Evolutionary conservation across 2,797 vertebrate species (phyloP), one percentile per base, ranked within the genome.

Genomic region (Cynopterus sphinx): DNA sequence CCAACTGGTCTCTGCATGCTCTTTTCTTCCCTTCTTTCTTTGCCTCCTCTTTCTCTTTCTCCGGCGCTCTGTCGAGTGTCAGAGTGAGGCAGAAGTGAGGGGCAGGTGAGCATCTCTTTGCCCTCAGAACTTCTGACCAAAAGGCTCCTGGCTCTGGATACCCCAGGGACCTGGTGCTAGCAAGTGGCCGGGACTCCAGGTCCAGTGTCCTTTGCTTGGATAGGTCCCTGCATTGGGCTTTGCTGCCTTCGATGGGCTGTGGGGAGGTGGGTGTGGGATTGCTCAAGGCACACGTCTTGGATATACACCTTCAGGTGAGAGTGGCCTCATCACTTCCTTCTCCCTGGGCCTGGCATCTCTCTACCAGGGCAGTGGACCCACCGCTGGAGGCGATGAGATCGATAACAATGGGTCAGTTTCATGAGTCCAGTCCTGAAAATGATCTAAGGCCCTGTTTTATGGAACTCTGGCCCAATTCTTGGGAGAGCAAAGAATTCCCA

Each of bases 1-100:
- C 97, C 97, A 96, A 94, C 2, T 19, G 97, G 98, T 97, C 96
- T 92, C 91, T 95, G 97, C 96, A 94, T 96, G 96, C 96, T 97
- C 94, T 97, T 96, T 97, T 95, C 96, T 97, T 96, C 97, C 96
- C 94, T 82, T 70, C 90, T 90, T 86, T 96, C 92, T 93, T 94
- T 81, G 59, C 55, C 59, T 83, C 87, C 26, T 73, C 74, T 77
- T 84, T 96, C 79, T 88, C 70, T 87, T 82, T 81, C 67, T 96
- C 73, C 21, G 19, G 82, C 61, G 51, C 51, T 78, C 79, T 15
- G 12, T 65, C 13, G 28, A 83, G 31, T 33, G 85, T 17, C 49
- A 11, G 33, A 33, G 49, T 0, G 2, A 57, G 41, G 39, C 2
- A 0, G 73, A 21, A 39, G 49, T 16, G 10, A n/a, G 43, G 3